phyloP scores from a whole-genome alignment of 2,888 invertebrate species.

The Drosophila ustulata region DNA sequence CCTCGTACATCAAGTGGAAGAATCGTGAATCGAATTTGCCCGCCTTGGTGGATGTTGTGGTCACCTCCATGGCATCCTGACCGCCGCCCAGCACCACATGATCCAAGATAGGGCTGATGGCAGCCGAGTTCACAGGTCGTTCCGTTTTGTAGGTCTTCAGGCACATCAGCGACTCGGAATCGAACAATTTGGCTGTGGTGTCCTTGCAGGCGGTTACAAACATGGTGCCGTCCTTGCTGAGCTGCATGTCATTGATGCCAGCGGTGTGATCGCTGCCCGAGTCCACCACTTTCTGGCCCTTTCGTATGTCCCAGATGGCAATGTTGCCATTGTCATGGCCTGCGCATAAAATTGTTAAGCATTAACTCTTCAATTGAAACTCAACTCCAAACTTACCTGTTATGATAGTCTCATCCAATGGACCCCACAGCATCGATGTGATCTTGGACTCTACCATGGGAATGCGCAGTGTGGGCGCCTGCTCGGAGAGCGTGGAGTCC shows the following conservation, averaged over 20 bases:
- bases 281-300: constrained; percentile 91
- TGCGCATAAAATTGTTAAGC: constrained; percentile 26
- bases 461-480: constrained; percentile 91
- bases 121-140: constrained; percentile 98
- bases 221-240: constrained; percentile 96
- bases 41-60: constrained; percentile 95
- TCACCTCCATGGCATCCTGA: constrained; percentile 99
- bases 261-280: constrained; percentile 93
- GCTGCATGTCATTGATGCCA: constrained; percentile 98
- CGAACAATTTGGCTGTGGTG: constrained; percentile 97
- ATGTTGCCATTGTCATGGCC: constrained; percentile 97
- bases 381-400: constrained; percentile 86
- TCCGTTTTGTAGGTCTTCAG: constrained; percentile 99
- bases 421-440: constrained; percentile 97
- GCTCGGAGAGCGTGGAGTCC: constrained; percentile 89
- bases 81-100: constrained; percentile 99
- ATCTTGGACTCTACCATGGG: constrained; percentile 93
- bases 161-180: constrained; percentile 93
- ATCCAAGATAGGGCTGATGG: constrained; percentile 97
- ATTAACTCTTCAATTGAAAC: too few relatives aligned
- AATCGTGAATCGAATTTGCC: constrained; percentile 99
- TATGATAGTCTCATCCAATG: constrained; percentile 95
- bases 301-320: constrained; percentile 96
- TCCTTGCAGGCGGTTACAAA: constrained; percentile 99
- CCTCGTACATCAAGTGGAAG: constrained; percentile 98